These are phyloP conservation scores for Megaceryle torquata DNA, from an alignment of 2,113 vertebrate species.

Conservation along the genomic window DNA sequence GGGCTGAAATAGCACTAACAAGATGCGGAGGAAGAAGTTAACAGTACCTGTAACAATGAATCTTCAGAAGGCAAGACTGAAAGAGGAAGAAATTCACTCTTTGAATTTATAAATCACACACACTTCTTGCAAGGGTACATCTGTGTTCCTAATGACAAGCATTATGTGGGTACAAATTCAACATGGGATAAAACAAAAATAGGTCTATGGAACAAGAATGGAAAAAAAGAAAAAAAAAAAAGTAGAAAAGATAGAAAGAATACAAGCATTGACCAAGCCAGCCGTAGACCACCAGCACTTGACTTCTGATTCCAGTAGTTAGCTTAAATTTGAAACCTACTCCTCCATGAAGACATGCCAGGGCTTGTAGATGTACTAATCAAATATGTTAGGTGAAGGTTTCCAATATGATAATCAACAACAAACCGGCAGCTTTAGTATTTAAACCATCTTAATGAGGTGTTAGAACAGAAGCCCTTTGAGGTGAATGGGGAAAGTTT, in stretches of 20 bases:
- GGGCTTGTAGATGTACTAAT: constrained; percentile 25
- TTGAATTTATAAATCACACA: neutral
- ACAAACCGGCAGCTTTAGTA: constrained; percentile 26
- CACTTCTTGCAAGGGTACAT: neutral
- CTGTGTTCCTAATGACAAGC: neutral
- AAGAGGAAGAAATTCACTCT: neutral
- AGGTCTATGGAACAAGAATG: neutral
- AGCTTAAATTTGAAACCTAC: neutral
- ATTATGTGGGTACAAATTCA: neutral
- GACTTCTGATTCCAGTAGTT: neutral
- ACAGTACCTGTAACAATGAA: neutral
- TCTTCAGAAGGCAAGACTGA: neutral
- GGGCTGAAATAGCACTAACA: neutral
- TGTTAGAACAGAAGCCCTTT: constrained; percentile 43
- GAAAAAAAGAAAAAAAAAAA: neutral
- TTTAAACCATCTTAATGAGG: constrained; percentile 50
- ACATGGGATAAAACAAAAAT: neutral
- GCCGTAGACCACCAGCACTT: neutral
- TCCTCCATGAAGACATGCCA: neutral
- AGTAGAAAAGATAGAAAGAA: neutral
- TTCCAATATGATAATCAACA: constrained; percentile 66
- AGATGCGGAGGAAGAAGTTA: neutral
- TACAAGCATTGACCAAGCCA: neutral
- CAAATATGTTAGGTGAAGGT: neutral
- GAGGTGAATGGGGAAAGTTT: constrained; percentile 59